phyloP scores from a whole-genome alignment of 2,797 vertebrate species.

The Sebastes kiyomatsui region DNA sequence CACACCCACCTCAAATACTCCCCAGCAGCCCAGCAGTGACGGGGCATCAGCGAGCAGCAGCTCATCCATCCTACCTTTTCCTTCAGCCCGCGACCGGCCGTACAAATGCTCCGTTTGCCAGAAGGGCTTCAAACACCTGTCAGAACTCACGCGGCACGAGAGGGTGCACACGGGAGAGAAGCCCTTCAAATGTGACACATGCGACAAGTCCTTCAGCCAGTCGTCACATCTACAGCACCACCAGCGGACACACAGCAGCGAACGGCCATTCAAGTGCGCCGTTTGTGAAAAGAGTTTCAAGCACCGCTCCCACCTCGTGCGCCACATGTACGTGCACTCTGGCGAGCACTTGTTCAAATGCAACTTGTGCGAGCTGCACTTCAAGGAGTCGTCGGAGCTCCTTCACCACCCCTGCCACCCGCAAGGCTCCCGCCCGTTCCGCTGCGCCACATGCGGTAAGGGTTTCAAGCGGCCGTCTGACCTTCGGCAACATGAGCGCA shows the following conservation, averaged over 20 bases:
- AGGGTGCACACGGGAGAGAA: conserved; percentile 97
- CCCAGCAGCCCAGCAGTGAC: conserved; percentile 75
- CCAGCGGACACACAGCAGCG: conserved; percentile 96
- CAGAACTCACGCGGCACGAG: conserved; percentile 94
- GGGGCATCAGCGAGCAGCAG: conserved; percentile 77
- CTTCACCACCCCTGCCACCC: conserved; percentile 98
- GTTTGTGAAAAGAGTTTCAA: conserved; percentile 99
- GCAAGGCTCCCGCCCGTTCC: conserved; percentile 93
- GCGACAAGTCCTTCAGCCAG: conserved; percentile 98
- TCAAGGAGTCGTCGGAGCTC: conserved; percentile 96
- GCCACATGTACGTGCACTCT: conserved; percentile 98
- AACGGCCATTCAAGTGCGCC: conserved; percentile 95
- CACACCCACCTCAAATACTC: conserved; percentile 74
- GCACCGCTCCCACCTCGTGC: conserved; percentile 97
- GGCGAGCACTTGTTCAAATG: conserved; percentile 97
- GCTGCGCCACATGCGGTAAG: conserved; percentile 93
- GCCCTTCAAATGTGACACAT: conserved; percentile 96
- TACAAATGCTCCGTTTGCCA: conserved; percentile 97
- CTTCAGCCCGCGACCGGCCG: conserved; percentile 87
- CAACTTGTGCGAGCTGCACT: conserved; percentile 94
- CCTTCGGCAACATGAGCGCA: conserved; percentile 96
- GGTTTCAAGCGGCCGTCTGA: conserved; percentile 96
- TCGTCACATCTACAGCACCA: conserved; percentile 97
- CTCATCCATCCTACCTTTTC: conserved; percentile 76
- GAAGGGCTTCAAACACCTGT: conserved; percentile 97